Evolutionary conservation across 2,113 vertebrate genomes (phyloP), one percentile per base, ranked within the genome.

Genomic region (Ahaetulla prasina): DNA sequence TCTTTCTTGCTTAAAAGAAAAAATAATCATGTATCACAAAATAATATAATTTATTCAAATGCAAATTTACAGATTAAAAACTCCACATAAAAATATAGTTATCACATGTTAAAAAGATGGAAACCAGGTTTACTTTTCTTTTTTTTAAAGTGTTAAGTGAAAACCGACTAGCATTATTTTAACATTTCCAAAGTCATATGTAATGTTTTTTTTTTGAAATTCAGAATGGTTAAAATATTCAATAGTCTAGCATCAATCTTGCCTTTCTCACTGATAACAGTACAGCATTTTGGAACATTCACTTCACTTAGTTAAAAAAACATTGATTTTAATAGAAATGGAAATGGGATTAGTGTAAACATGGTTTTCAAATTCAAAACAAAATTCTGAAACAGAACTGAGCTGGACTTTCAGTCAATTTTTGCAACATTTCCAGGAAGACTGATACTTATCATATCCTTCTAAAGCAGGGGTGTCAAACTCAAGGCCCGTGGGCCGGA

Each of bases 151-250:
- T 87, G 85, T 50, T 55, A 90, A 92, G 11, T 53, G 49, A 53
- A 52, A 84, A 94, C 94, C 68, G 74, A 92, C 91, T 96, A 89
- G 91, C 93, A 93, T 89, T 89, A 94, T 92, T 95, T 90, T 93
- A 92, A 94, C 85, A 92, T 95, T 94, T 87, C 93, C 27, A 25
- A 63, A 93, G 87, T 90, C 80, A 89, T 63, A 93, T 49, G 80
- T 90, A 52, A n/a, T 86, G 18, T 54, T 93, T 47, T 18, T 57
- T 39, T 39, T 22, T 89, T 53, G 7, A 43, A 80, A n/a, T 92
- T 91, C 63, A 93, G 74, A 90, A 94, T 90, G 45, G 8, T 4
- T 45, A 80, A 87, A 52, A 87, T 39, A 86, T 54, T 30, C 45
- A 49, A 89, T 84, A 4, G 49, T 92, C n/a, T 92, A 45, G 18